Conservation (phyloP, 2,797 vertebrate genomes). For the Pangasius macronema region DNA sequence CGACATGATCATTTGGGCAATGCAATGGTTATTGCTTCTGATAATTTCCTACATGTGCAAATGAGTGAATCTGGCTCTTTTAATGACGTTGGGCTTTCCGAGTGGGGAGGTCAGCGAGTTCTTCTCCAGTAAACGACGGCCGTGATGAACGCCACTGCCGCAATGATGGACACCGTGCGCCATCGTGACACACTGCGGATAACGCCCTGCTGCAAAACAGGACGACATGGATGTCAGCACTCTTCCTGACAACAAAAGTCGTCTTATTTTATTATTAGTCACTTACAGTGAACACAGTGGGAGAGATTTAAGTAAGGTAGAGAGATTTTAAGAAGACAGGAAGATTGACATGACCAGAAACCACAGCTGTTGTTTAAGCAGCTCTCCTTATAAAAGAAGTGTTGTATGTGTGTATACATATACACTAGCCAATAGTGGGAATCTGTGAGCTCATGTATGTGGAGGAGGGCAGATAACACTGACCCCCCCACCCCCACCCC, state of each 20-base stretch:
- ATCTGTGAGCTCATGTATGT: neutral
- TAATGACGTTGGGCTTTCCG: neutral
- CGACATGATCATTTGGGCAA: conserved; percentile 14
- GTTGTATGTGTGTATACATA: no score
- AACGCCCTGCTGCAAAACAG: conserved; percentile 66
- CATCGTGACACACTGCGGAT: conserved; percentile 66
- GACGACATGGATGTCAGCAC: neutral
- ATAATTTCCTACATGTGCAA: conserved; percentile 34
- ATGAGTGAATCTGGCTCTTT: conserved; percentile 18
- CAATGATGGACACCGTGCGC: conserved; percentile 66
- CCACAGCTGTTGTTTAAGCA: neutral
- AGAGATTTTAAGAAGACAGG: neutral
- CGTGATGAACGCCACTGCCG: conserved; percentile 66
- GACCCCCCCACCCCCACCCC: no score
- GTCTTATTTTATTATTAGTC: neutral
- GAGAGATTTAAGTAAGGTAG: neutral
- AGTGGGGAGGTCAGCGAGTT: conserved; percentile 61
- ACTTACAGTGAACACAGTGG: neutral
- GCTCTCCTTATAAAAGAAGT: neutral
- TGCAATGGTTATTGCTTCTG: conserved; percentile 30
- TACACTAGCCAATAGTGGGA: neutral
- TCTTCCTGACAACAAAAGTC: neutral
- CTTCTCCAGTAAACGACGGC: conserved; percentile 71
- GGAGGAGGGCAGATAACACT: no score
- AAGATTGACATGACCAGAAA: neutral